Evolutionary conservation across 2,797 vertebrate genomes (phyloP).

Genomic region (Synaphobranchus kaupii): DNA sequence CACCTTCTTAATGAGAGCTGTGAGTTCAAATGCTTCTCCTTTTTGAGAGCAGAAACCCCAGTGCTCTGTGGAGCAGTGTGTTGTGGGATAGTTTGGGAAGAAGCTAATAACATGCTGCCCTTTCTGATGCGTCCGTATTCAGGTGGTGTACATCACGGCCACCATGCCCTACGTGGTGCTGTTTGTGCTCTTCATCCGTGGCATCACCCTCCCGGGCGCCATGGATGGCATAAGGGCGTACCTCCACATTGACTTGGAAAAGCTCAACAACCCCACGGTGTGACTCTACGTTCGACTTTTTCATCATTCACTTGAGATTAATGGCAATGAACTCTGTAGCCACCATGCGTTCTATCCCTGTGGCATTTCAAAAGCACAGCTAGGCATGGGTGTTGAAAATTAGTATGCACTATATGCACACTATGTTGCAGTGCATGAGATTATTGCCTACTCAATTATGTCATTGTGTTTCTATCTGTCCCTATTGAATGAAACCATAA

Average conservation of each 20-base stretch:
- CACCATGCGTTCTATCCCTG: background rate
- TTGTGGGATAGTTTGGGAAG: background rate
- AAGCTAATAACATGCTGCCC: background rate
- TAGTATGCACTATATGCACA: background rate
- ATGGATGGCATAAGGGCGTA: constrained; percentile 85
- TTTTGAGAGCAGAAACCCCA: background rate
- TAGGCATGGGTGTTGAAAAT: background rate
- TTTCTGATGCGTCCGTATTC: constrained; percentile 3
- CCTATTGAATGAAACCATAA: too few relatives aligned
- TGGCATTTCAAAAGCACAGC: background rate
- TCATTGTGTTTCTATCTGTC: too few relatives aligned
- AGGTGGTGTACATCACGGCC: constrained; percentile 91
- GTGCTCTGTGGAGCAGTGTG: background rate
- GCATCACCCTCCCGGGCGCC: constrained; percentile 85
- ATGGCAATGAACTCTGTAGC: background rate
- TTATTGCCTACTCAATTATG: too few relatives aligned
- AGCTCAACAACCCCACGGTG: constrained; percentile 76
- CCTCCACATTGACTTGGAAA: constrained; percentile 83
- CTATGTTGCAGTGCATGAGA: too few relatives aligned
- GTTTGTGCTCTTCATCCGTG: constrained; percentile 81
- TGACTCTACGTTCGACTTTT: constrained; percentile 35
- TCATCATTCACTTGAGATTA: background rate
- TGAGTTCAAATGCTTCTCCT: background rate
- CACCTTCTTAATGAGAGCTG: background rate
- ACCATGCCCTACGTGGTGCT: constrained; percentile 85